phyloP scores from a whole-genome alignment of 1,140 invertebrate species.

The Euwallacea fornicatus region DNA sequence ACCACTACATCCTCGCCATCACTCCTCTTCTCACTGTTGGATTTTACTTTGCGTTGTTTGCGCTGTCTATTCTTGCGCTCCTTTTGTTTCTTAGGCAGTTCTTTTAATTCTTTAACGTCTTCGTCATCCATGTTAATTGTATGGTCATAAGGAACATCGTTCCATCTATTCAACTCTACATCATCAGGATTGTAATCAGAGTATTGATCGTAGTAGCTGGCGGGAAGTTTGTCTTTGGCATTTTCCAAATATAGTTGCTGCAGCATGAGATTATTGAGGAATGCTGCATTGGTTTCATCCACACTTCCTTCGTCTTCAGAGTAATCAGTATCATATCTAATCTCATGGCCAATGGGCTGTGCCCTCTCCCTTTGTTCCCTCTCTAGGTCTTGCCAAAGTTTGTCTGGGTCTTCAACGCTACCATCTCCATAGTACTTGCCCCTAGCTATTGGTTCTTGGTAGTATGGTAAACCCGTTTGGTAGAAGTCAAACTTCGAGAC shows the following conservation, averaged over 20 bases:
- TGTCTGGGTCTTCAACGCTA: conserved; percentile 51
- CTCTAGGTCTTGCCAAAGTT: conserved; percentile 56
- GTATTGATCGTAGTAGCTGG: conserved; percentile 45
- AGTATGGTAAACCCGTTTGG: conserved; percentile 53
- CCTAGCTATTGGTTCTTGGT: conserved; percentile 48
- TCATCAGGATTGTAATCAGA: conserved; percentile 54
- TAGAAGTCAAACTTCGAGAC: conserved; percentile 54
- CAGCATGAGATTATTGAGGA: conserved; percentile 64
- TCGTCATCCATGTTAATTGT: conserved; percentile 57
- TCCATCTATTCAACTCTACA: conserved; percentile 33
- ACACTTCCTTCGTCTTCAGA: conserved; percentile 51
- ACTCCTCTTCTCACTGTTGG: conserved; percentile 30
- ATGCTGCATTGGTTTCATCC: conserved; percentile 63
- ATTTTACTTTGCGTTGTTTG: conserved; percentile 37
- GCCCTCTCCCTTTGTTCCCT: conserved; percentile 55
- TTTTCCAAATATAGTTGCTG: conserved; percentile 64
- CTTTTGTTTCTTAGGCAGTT: conserved; percentile 55
- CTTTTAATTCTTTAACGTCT: conserved; percentile 63
- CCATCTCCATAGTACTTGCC: conserved; percentile 51
- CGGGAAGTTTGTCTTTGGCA: conserved; percentile 49
- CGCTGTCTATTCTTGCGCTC: conserved; percentile 28
- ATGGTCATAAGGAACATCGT: conserved; percentile 29
- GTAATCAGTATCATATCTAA: conserved; percentile 60
- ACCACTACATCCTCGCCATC: conserved; percentile 13
- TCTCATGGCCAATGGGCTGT: conserved; percentile 64